phyloP scores from a whole-genome alignment of 2,797 vertebrate species.

The Dendrocincla fuliginosa region DNA sequence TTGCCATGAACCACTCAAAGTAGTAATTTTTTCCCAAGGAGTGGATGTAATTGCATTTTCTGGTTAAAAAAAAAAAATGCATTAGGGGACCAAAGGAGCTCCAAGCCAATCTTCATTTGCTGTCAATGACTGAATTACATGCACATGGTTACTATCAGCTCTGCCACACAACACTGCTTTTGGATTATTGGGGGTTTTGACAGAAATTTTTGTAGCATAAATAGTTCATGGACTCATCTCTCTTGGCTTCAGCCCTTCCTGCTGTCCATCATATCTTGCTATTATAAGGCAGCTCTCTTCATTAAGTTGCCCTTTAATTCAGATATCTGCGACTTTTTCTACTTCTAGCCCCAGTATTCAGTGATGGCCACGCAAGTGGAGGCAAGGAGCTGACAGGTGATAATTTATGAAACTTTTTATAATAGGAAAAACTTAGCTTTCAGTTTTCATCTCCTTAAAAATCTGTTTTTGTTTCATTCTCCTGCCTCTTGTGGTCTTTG shows the following conservation, averaged over 20 bases:
- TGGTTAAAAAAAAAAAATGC: neutral
- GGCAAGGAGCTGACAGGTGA: neutral
- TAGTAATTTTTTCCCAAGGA: neutral
- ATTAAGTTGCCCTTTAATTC: neutral
- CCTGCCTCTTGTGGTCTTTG: neutral
- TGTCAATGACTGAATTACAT: neutral
- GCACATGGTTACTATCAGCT: neutral
- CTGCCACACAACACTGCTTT: accelerated
- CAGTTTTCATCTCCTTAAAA: neutral
- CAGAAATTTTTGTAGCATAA: neutral
- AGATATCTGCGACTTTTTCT: neutral
- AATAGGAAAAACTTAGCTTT: neutral
- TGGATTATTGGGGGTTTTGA: neutral
- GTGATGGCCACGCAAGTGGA: neutral
- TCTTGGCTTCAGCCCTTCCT: neutral
- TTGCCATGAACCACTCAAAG: neutral
- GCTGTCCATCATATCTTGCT: too few species aligned
- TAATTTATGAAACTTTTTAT: neutral
- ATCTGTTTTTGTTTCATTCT: neutral
- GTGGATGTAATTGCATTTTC: neutral
- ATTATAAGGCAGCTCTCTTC: neutral
- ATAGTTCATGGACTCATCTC: neutral
- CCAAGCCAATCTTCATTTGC: neutral
- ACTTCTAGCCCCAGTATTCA: neutral
- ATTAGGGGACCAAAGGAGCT: neutral